Conservation (phyloP, 2,888 invertebrate species). For the Melinaea menophilus region DNA sequence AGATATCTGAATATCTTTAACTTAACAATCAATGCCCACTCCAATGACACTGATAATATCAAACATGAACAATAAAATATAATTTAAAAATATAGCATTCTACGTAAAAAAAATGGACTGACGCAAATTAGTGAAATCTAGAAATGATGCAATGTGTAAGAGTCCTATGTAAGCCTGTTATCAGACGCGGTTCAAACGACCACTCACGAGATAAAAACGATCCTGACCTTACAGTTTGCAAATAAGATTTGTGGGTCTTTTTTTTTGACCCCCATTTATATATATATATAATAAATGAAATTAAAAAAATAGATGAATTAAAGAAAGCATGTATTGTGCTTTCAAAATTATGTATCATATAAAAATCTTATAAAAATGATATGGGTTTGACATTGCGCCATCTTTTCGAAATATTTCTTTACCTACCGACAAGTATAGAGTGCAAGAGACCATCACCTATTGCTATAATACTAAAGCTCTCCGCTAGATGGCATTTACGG, state of each 20-base stretch:
- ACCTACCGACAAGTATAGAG: not conserved
- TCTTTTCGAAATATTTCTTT: not conserved
- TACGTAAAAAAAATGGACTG: too few relatives aligned
- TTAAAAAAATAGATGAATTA: too few relatives aligned
- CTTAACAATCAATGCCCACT: too few relatives aligned
- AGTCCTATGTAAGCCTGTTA: slow-evolving; percentile 27
- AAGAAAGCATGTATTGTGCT: too few relatives aligned
- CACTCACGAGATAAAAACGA: not conserved
- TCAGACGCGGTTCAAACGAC: slow-evolving; percentile 1
- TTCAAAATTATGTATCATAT: too few relatives aligned
- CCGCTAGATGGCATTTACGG: slow-evolving; percentile 44
- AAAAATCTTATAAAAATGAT: too few relatives aligned
- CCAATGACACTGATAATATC: too few relatives aligned
- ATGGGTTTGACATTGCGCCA: not conserved
- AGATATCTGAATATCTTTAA: too few relatives aligned
- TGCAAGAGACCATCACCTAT: not conserved
- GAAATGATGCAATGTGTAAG: slow-evolving; percentile 38
- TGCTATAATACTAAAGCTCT: slow-evolving; percentile 36
- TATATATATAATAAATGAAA: too few relatives aligned
- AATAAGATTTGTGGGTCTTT: not conserved
- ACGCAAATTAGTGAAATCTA: not conserved
- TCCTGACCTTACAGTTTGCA: not conserved
- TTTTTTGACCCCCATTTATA: not conserved
- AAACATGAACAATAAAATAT: too few relatives aligned
- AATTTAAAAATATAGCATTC: too few relatives aligned